phyloP scores from a whole-genome alignment of 2,888 invertebrate species.

The Chydorus sphaericus region DNA sequence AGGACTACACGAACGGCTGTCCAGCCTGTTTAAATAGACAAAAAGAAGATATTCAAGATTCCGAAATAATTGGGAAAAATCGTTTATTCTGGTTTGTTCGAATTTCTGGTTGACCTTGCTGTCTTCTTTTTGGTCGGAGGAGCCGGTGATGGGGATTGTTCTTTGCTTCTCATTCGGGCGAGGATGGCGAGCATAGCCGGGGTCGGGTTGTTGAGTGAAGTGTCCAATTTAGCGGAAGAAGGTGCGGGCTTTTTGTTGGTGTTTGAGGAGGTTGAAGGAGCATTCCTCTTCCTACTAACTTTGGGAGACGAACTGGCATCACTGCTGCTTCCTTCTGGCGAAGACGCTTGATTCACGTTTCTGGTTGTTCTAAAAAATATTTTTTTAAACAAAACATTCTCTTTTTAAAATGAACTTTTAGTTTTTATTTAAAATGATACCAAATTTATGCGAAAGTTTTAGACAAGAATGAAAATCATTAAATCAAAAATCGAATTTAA shows the following conservation, averaged over 20 bases:
- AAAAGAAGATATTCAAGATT: no score
- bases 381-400: no score
- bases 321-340: background rate
- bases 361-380: background rate
- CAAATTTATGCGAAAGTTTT: no score
- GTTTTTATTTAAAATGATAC: no score
- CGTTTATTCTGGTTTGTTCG: no score
- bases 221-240: background rate
- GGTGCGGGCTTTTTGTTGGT: background rate
- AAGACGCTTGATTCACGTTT: background rate
- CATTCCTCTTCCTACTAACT: background rate
- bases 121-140: background rate
- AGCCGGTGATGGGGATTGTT: background rate
- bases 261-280: no score
- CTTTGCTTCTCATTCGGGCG: slow-evolving; percentile 32
- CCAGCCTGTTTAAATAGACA: background rate
- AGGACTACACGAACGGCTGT: slow-evolving; percentile 10
- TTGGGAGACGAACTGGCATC: background rate
- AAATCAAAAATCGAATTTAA: background rate
- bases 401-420: no score
- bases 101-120: no score
- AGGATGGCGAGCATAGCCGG: slow-evolving; percentile 55
- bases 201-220: slow-evolving; percentile 39
- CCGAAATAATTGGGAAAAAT: no score
- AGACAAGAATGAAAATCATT: no score